Conservation (phyloP, 2,113 vertebrate species). For the Neomonachus schauinslandi region DNA sequence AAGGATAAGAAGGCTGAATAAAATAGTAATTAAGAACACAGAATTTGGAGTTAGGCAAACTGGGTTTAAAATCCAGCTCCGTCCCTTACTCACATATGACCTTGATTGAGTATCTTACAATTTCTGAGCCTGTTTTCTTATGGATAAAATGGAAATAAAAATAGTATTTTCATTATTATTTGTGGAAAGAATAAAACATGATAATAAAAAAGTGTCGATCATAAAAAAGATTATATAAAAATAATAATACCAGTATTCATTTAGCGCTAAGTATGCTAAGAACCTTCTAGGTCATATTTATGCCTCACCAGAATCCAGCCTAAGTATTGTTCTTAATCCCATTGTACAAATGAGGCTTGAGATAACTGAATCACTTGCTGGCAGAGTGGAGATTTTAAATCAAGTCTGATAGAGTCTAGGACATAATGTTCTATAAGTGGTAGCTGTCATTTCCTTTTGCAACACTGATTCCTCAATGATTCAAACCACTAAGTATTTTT, state of each 20-base stretch:
- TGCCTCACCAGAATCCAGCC: neutral
- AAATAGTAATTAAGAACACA: neutral
- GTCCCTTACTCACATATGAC: neutral
- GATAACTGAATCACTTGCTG: neutral
- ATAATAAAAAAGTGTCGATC: conserved; percentile 10
- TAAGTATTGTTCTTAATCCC: neutral
- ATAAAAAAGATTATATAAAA: neutral
- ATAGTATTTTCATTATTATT: neutral
- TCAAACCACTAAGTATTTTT: neutral
- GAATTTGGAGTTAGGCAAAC: conserved; percentile 1
- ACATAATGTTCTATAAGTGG: neutral
- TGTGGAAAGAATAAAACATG: conserved; percentile 8
- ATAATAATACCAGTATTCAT: neutral
- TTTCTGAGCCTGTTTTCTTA: conserved; percentile 20
- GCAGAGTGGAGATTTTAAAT: neutral
- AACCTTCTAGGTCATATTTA: neutral
- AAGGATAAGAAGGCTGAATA: neutral
- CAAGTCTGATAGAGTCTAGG: neutral
- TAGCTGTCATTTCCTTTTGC: neutral
- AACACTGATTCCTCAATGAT: neutral
- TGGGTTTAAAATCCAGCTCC: neutral
- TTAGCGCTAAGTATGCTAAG: neutral
- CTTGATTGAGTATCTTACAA: neutral
- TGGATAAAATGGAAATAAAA: conserved; percentile 7
- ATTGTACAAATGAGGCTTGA: conserved; percentile 10